Evolutionary conservation across 2,113 vertebrate species (phyloP), one percentile per base, ranked within the genome.

Genomic region (Apteryx mantelli): DNA sequence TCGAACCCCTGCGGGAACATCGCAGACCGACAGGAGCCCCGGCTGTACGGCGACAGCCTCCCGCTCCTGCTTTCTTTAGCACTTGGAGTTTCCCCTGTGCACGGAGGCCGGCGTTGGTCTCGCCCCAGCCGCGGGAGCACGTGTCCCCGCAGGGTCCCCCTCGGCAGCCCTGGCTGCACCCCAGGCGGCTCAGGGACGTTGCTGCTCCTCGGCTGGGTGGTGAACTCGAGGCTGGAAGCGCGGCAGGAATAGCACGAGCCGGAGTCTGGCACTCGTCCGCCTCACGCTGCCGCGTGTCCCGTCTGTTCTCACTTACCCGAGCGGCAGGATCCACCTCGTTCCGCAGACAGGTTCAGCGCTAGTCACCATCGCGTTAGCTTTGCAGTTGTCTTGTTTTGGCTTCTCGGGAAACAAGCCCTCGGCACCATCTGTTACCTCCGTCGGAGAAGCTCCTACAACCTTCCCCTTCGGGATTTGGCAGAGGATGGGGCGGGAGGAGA

Each of bases 341-440:
- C 73, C 7, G 7, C n/a, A 24, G 68, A 6, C 0, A 0, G 36
- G 36, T 56, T 58, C 25, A 1, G 40, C 1, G 9, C 40, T 52
- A 3, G 0, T 3, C 44, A 5, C 21, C 19, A 1, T 13, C 5
- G 7, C 2, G 1, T 28, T 21, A 19, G 56, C 65, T 65, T 53
- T 2, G 19, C 7, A 56, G 55, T 28, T 56, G 25, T 13, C 56
- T n/a, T 24, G 55, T 19, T 74, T 61, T 25, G 68, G 69, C 48
- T 48, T n/a, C 50, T 14, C 3, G 53, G 56, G 63, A 50, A 83
- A 63, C 13, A 11, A 64, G 28, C 3, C 11, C 13, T 1, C 0
- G 1, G 25, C 42, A 42, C 53, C 42, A 30, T n/a, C 63, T 52
- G 63, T 55, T 83, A 50, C 63, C 55, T 17, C 75, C 56, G 60